Conservation (phyloP, 2,888 invertebrate genomes). For the Sminthurides aquaticus region DNA sequence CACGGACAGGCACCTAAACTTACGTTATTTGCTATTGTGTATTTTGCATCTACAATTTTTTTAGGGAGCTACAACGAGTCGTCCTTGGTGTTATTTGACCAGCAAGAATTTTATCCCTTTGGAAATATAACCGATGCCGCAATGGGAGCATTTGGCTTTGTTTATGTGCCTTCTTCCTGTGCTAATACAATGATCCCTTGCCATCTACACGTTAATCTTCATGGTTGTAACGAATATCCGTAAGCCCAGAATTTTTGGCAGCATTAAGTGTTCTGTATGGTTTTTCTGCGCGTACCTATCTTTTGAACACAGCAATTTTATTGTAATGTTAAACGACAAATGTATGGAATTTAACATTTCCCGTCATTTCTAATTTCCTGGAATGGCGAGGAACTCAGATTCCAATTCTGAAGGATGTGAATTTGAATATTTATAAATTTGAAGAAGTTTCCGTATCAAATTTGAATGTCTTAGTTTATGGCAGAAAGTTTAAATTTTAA, state of each 20-base stretch:
- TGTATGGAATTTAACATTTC: not conserved
- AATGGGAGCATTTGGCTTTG: conserved; percentile 35
- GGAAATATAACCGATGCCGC: conserved; percentile 30
- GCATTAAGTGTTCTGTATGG: no score
- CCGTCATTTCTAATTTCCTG: not conserved
- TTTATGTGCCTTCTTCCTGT: conserved; percentile 34
- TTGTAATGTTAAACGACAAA: no score
- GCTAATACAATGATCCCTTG: conserved; percentile 20
- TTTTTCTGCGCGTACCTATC: no score
- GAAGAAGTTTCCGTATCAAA: no score
- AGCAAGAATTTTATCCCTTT: conserved; percentile 32
- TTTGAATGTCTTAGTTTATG: no score
- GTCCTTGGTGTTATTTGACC: conserved; percentile 31
- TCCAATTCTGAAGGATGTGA: no score
- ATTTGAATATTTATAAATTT: no score
- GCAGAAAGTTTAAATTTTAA: no score
- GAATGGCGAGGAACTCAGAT: no score
- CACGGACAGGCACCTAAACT: not conserved
- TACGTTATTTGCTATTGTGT: not conserved
- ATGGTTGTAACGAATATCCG: conserved; percentile 41
- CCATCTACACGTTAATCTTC: conserved; percentile 37
- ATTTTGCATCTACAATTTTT: not conserved
- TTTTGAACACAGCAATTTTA: no score
- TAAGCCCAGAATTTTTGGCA: no score
- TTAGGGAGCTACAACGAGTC: conserved; percentile 3